phyloP scores from a whole-genome alignment of 2,888 invertebrate species.

The Pimpla rufipes region DNA sequence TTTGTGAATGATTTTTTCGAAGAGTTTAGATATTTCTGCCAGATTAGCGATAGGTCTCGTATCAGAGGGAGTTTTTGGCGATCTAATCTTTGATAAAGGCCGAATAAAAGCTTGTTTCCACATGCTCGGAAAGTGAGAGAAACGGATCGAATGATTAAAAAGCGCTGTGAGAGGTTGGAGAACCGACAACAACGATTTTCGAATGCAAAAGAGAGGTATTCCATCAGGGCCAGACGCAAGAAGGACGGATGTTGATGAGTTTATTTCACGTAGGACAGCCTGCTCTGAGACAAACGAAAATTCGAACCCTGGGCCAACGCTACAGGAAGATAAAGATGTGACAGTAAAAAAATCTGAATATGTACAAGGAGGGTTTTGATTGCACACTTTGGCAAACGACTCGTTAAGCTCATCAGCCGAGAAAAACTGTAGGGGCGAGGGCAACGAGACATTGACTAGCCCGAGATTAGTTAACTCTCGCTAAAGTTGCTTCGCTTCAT shows the following conservation, averaged over 20 bases:
- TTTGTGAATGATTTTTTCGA: conserved; percentile 31
- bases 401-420: too few relatives aligned
- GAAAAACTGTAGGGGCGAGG: too few relatives aligned
- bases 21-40: conserved; percentile 39
- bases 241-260: background rate
- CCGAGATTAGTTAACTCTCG: too few relatives aligned
- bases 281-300: too few relatives aligned
- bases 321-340: too few relatives aligned
- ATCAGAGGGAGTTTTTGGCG: conserved; percentile 18
- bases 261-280: too few relatives aligned
- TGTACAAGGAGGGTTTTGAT: too few relatives aligned
- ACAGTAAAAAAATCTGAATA: too few relatives aligned
- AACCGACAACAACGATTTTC: background rate
- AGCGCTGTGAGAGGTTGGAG: background rate
- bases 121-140: background rate
- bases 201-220: background rate
- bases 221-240: background rate
- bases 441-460: too few relatives aligned
- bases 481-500: too few relatives aligned
- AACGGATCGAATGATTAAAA: background rate
- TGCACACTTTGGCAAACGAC: too few relatives aligned
- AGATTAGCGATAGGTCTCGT: conserved; percentile 47
- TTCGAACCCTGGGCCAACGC: too few relatives aligned
- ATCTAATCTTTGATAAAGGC: conserved; percentile 2
- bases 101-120: conserved; percentile 26